Evolutionary conservation across 2,797 vertebrate species (phyloP).

Genomic region (Danio aesculapii): DNA sequence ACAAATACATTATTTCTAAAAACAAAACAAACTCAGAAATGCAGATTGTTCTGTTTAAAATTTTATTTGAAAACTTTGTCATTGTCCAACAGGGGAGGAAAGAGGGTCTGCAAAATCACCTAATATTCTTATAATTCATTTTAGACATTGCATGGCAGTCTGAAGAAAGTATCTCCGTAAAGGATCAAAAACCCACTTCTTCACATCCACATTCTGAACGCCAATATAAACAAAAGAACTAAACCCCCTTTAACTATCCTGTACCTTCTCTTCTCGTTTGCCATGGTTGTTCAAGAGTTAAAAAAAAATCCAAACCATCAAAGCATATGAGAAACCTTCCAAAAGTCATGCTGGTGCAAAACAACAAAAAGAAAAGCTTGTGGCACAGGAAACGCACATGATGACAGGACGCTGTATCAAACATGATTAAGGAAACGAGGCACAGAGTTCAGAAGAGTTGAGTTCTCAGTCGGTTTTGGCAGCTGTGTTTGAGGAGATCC

Average conservation of each 20-base stretch:
- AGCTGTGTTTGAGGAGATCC: constrained; percentile 19
- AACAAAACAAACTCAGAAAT: not conserved
- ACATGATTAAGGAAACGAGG: constrained; percentile 15
- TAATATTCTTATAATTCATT: constrained; percentile 60
- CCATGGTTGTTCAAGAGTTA: not conserved
- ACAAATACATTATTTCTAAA: not conserved
- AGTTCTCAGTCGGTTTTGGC: constrained; percentile 40
- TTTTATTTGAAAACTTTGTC: constrained; percentile 76
- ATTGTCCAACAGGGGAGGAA: constrained; percentile 64
- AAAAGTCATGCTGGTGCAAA: not conserved
- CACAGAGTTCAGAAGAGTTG: constrained; percentile 23
- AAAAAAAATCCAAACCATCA: not conserved
- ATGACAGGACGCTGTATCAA: constrained; percentile 14
- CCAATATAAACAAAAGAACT: not conserved
- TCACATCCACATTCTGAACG: not conserved
- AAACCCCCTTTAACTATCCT: constrained; percentile 1
- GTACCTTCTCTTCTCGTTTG: not conserved
- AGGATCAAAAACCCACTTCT: not conserved
- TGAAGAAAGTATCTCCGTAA: constrained; percentile 49
- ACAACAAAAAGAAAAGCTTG: not conserved
- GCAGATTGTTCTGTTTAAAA: constrained; percentile 67
- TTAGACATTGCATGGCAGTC: constrained; percentile 53
- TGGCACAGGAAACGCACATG: constrained; percentile 16
- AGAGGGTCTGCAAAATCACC: constrained; percentile 69
- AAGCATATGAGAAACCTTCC: constrained; percentile 11